Evolutionary conservation across 1,140 invertebrate genomes (phyloP), one percentile per base, ranked within the genome.

Genomic region (Drosophila kepulauana): DNA sequence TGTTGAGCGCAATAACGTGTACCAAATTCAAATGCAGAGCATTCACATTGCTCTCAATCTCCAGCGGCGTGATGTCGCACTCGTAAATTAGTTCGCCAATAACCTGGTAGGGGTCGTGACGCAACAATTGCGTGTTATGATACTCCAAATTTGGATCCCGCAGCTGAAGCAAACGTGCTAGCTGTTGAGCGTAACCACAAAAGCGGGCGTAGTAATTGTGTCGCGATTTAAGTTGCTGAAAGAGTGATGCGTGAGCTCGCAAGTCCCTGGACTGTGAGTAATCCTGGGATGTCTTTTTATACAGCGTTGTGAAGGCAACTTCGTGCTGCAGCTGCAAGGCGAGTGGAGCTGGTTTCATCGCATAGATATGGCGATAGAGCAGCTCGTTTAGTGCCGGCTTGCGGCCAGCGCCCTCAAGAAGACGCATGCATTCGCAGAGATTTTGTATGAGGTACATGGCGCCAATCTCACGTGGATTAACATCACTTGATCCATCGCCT

Each of bases 31-130:
- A 86, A 84, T 94, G 94, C 3, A 95, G 79, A 45, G 93, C 94
- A 2, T 87, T 75, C 10, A 95, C 94, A 72, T 94, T 92, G 1
- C 79, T 61, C 78, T 95, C 95, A 45, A 95, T 94, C 54, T 94
- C 93, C 11, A 93, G 71, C 1, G 94, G 94, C 13, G 94, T 93
- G 4, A 94, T 78, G 38, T 94, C 88, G 13, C 93, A 87, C 45
- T 94, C 92, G 68, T 95, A 95, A 72, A 95, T 93, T 48, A 95
- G 91, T 79, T 94, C 93, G 1, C 94, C 94, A 56, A 95, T 92
- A 0, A 94, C 77, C 57, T 93, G 85, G 13, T 93, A 91, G 10
- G 92, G 80, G 75, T 93, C 92, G 11, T 91, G 78, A 5, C 82
- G 78, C 2, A 94, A 66, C 0, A 94, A 87, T n/a, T 92, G 91